Evolutionary conservation across 2,888 invertebrate species (phyloP).

Genomic region (Plagiodera versicolora): DNA sequence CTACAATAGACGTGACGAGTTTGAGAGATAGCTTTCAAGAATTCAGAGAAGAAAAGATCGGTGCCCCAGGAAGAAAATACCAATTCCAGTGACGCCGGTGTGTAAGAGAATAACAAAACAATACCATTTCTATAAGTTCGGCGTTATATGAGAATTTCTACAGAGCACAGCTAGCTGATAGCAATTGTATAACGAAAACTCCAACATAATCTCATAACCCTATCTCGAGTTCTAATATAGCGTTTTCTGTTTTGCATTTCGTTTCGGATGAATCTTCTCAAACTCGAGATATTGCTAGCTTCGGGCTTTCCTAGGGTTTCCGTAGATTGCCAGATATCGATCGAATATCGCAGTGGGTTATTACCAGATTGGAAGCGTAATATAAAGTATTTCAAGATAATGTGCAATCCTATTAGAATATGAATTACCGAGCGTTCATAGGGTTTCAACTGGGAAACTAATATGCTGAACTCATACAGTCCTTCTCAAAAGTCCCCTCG

Average conservation of each 20-base stretch:
- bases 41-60: too few species aligned
- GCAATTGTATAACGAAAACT: background rate
- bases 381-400: background rate
- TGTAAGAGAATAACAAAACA: too few species aligned
- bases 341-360: background rate
- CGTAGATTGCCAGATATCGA: conserved; percentile 8
- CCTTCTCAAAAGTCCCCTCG: too few species aligned
- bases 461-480: background rate
- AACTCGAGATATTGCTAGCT: conserved; percentile 1
- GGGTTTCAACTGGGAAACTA: background rate
- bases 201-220: background rate
- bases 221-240: background rate
- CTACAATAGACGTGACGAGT: too few species aligned
- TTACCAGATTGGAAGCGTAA: background rate
- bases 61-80: too few species aligned
- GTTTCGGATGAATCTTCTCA: background rate
- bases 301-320: background rate
- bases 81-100: too few species aligned
- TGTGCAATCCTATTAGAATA: background rate
- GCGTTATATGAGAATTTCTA: background rate
- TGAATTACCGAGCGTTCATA: background rate
- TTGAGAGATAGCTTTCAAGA: too few species aligned
- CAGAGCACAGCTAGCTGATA: background rate
- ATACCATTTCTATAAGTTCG: background rate
- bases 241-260: background rate